Evolutionary conservation across 2,888 invertebrate genomes (phyloP).

Genomic region (Machimus atricapillus): DNA sequence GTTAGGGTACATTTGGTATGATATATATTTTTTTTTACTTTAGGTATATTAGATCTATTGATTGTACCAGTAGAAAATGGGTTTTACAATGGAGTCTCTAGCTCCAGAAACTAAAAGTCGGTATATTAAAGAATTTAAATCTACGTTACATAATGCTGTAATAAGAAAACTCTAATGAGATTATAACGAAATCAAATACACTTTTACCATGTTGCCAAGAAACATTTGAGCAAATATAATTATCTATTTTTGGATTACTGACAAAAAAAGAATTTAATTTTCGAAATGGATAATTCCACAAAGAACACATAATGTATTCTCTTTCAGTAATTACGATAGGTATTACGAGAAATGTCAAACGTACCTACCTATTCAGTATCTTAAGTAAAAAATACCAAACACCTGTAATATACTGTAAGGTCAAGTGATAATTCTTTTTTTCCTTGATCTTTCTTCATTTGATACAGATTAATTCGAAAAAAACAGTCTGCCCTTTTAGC

Average conservation of each 20-base stretch:
- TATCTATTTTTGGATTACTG: not conserved
- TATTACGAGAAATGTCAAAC: not conserved
- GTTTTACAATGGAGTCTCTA: not conserved
- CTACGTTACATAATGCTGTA: not conserved
- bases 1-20: not conserved
- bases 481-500: not conserved
- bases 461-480: not conserved
- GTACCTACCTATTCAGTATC: too few relatives aligned
- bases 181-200: too few relatives aligned
- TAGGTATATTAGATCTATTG: not conserved
- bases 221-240: not conserved
- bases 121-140: not conserved
- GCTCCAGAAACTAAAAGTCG: not conserved
- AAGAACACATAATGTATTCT: not conserved
- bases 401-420: not conserved
- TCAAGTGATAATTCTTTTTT: not conserved
- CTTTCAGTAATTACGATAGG: not conserved
- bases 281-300: not conserved
- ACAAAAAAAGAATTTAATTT: not conserved
- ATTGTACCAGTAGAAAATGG: not conserved
- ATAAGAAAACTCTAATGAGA: too few relatives aligned
- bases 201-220: too few relatives aligned
- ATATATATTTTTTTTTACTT: not conserved
- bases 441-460: not conserved
- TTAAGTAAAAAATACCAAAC: not conserved